A percentile compares a stretch with the other conserved stretches of the same genome.
phyloP scores from a whole-genome alignment of 2,797 vertebrate genomes.

The Trematomus bernacchii region DNA sequence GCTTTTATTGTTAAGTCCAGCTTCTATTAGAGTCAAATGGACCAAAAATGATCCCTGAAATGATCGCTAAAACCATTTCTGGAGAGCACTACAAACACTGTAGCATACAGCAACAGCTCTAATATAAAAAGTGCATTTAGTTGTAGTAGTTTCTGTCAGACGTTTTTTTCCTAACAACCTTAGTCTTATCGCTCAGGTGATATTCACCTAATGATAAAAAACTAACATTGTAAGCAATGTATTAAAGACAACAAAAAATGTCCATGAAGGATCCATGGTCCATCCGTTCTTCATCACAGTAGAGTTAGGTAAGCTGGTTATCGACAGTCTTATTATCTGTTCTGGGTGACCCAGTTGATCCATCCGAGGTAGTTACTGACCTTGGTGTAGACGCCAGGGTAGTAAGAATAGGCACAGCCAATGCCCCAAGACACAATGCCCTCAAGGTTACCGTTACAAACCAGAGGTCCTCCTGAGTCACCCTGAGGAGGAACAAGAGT shows the following conservation, averaged over 20 bases:
- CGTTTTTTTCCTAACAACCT: not conserved
- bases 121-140: conserved; percentile 34
- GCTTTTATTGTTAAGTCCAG: conserved; percentile 53
- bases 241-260: conserved; percentile 5
- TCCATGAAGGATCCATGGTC: not conserved
- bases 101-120: not conserved
- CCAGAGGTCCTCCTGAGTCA: conserved; percentile 87
- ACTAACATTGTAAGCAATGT: not conserved
- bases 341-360: conserved; percentile 76
- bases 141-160: not conserved
- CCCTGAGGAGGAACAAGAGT: conserved; percentile 71
- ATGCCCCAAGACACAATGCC: conserved; percentile 89
- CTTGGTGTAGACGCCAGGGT: conserved; percentile 87
- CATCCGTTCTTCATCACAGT: conserved; percentile 11
- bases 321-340: conserved; percentile 30
- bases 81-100: too few relatives aligned
- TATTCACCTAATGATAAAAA: conserved; percentile 1
- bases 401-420: conserved; percentile 81
- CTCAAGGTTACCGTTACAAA: conserved; percentile 82
- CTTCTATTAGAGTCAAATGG: conserved; percentile 9
- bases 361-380: conserved; percentile 82
- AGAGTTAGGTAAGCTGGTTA: not conserved
- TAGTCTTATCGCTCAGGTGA: not conserved
- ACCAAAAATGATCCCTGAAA: conserved; percentile 19
- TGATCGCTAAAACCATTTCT: not conserved